Percentiles rank a stretch among this genome's conserved stretches.
phyloP scores from a whole-genome alignment of 1,140 invertebrate species.

The Chrysomallon squamiferum region DNA sequence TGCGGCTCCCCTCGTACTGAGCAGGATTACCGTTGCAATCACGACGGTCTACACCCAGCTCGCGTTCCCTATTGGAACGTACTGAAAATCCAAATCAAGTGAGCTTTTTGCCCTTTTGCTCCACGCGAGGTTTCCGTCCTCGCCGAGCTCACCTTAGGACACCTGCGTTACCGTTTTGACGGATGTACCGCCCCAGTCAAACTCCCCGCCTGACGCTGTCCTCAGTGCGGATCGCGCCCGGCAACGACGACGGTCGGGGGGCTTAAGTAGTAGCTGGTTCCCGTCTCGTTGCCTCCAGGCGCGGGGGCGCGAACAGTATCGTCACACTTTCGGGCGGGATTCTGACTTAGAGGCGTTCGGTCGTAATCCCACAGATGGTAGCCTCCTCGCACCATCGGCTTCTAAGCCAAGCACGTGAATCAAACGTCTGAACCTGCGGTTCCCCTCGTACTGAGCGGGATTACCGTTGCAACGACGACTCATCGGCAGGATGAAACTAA shows the following conservation, averaged over 20 bases:
- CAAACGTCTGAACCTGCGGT: constrained; percentile 83
- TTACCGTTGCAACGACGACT: constrained; percentile 65
- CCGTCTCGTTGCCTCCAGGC: constrained; percentile 51
- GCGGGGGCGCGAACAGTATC: constrained; percentile 47
- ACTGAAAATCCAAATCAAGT: too few species aligned
- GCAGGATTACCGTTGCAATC: constrained; percentile 67
- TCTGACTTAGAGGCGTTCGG: constrained; percentile 79
- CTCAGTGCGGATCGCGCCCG: too few species aligned
- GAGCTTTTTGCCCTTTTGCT: constrained; percentile 26
- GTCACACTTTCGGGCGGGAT: constrained; percentile 65
- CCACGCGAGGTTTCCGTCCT: constrained; percentile 31
- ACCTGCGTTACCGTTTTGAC: constrained; percentile 85
- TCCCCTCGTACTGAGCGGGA: constrained; percentile 69
- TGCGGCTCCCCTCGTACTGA: too few species aligned
- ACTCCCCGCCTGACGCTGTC: constrained; percentile 65
- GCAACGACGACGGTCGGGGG: too few species aligned
- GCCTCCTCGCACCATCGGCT: constrained; percentile 74
- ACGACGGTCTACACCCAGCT: constrained; percentile 79
- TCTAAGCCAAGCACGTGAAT: constrained; percentile 70
- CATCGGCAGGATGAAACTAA: constrained; percentile 76
- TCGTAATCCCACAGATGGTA: constrained; percentile 83
- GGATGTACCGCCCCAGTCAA: constrained; percentile 85
- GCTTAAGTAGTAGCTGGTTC: constrained; percentile 63
- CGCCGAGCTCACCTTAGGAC: constrained; percentile 61
- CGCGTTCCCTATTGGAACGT: too few species aligned